Evolutionary conservation across 2,113 vertebrate species (phyloP).

Genomic region (Reinhardtius hippoglossoides): DNA sequence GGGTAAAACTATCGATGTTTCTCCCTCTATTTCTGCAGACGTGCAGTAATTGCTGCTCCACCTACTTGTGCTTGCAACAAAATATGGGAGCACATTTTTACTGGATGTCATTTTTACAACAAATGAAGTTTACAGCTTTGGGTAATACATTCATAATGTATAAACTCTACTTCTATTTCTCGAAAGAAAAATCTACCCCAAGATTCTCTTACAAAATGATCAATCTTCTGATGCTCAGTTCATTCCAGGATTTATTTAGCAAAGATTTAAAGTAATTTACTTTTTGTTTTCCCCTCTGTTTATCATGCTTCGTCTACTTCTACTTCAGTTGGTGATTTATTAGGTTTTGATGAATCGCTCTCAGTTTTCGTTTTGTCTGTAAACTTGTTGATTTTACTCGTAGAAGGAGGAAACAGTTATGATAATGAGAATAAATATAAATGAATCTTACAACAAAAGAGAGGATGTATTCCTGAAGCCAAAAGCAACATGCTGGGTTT

Average conservation of each 20-base stretch:
- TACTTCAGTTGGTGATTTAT: constrained; percentile 1
- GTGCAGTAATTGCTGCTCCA: not conserved
- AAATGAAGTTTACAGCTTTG: constrained; percentile 4
- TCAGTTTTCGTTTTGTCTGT: not conserved
- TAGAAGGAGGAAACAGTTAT: not conserved
- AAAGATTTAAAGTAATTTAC: constrained; percentile 4
- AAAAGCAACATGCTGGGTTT: not conserved
- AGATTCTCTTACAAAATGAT: not conserved
- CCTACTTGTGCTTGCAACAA: not conserved
- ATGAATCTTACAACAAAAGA: no score
- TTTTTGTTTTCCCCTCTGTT: not conserved
- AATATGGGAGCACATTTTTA: not conserved
- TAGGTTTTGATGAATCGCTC: constrained; percentile 2
- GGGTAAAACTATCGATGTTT: not conserved
- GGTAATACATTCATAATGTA: constrained; percentile 9
- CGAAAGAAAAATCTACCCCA: not conserved
- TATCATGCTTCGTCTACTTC: not conserved
- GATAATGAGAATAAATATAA: no score
- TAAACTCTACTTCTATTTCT: constrained; percentile 1
- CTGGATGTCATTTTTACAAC: not conserved
- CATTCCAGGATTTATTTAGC: constrained; percentile 26
- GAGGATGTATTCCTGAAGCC: not conserved
- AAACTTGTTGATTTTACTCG: not conserved
- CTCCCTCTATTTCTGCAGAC: constrained; percentile 15
- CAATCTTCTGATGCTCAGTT: constrained; percentile 9